Evolutionary conservation across 2,113 vertebrate species (phyloP), one percentile per base, ranked within the genome.

Genomic region (Gambusia holbrooki): DNA sequence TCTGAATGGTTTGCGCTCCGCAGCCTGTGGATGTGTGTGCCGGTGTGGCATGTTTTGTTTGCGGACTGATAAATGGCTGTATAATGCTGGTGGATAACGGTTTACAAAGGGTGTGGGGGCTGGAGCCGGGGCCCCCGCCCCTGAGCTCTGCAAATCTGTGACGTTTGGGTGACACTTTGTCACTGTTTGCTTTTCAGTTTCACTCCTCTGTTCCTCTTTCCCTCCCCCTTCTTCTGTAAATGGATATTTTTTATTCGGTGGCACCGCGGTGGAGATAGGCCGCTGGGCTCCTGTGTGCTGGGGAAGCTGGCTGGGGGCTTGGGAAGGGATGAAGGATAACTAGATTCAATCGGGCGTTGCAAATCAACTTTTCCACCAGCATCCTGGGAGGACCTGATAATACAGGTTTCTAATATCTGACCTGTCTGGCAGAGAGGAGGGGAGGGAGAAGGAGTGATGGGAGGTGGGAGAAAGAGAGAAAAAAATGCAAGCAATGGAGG

Each of bases 331-430:
- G 88, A 92, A 89, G 89, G 90, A 94, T 92, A 93, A 93, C 90
- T 87, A 92, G 91, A 93, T 93, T 92, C 92, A 93, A 93, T 94
- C 91, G 79, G 89, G 83, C 91, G 85, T 92, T 91, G 88, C 91
- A 94, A 93, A 94, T 94, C 90, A 92, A 93, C 92, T 91, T 93
- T 93, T 92, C 92, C 90, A 91, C 90, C 83, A 86, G 90, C 89
- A 91, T 92, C 90, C 93, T 92, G 90, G 90, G 87, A 90, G 90
- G 91, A 91, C 90, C 93, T 89, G 91, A 93, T 93, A 94, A 92
- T 92, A 90, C 92, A 87, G 92, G 86, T 93, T 93, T 92, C 88
- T 93, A 93, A 93, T 93, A 90, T 91, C 88, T 89, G 90, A 92
- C 91, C 91, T 92, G 91, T 92, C 93, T 92, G 88, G 80, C 81